These are phyloP conservation scores for Ctenicera cuprea DNA, from an alignment of 2,888 invertebrate species.

Conservation along the genomic window DNA sequence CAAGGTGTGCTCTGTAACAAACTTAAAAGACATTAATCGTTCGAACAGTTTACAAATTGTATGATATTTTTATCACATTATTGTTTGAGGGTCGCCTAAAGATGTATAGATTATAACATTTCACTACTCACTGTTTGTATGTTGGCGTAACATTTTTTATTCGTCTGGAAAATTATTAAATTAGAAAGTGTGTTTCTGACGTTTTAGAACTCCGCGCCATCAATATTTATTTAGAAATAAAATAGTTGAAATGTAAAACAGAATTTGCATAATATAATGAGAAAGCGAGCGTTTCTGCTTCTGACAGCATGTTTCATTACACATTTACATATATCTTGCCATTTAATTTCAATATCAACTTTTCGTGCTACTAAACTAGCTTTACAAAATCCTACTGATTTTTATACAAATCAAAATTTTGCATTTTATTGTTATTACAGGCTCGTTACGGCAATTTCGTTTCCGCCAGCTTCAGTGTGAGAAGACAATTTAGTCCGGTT, in stretches of 20 bases:
- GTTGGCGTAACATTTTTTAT: neutral
- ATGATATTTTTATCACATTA: too few species aligned
- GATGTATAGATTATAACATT: too few species aligned
- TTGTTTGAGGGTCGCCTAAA: too few species aligned
- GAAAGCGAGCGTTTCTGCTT: conserved; percentile 35
- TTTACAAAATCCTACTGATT: neutral
- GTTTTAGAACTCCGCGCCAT: conserved; percentile 13
- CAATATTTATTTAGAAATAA: conserved; percentile 36
- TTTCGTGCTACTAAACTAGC: neutral
- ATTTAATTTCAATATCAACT: neutral
- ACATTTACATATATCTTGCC: conserved; percentile 32
- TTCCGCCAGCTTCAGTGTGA: too few species aligned
- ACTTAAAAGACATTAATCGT: too few species aligned
- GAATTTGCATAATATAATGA: conserved; percentile 39
- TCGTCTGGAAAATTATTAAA: neutral
- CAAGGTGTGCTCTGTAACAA: too few species aligned
- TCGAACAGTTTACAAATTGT: too few species aligned
- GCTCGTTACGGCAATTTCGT: too few species aligned
- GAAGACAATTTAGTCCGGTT: too few species aligned
- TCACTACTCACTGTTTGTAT: too few species aligned
- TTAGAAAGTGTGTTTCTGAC: conserved; percentile 18
- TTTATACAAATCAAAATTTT: neutral
- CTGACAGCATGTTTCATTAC: conserved; percentile 38
- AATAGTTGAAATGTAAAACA: conserved; percentile 39
- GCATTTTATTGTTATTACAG: neutral